phyloP scores from a whole-genome alignment of 2,888 invertebrate species.

The Plutella xylostella region DNA sequence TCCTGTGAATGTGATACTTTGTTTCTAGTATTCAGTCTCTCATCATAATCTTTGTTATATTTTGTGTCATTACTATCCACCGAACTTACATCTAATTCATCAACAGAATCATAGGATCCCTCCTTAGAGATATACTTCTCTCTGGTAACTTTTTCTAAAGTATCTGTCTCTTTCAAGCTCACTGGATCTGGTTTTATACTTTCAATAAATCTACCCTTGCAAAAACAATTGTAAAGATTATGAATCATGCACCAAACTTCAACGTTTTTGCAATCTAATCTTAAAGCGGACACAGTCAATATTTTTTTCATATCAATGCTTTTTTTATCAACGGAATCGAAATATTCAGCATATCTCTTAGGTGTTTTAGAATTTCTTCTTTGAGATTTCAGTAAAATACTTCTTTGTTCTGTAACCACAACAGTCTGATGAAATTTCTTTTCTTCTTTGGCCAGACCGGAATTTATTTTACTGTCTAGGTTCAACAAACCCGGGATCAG shows the following conservation, averaged over 20 bases:
- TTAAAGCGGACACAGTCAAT: conserved; percentile 30
- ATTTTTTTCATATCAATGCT: conserved; percentile 24
- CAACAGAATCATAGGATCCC: too few species aligned
- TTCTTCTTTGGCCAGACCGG: conserved; percentile 74
- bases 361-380: conserved; percentile 71
- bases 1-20: too few species aligned
- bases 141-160: too few species aligned
- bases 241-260: conserved; percentile 77
- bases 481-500: conserved; percentile 41
- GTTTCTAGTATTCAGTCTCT: not conserved
- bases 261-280: conserved; percentile 48
- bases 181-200: conserved; percentile 5
- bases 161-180: too few species aligned
- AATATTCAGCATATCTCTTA: conserved; percentile 71
- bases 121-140: too few species aligned
- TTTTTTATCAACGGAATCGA: conserved; percentile 37
- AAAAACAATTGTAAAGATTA: conserved; percentile 74
- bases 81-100: too few species aligned
- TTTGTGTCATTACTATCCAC: too few species aligned
- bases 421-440: conserved; percentile 80
- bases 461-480: conserved; percentile 61
- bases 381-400: conserved; percentile 71
- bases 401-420: conserved; percentile 73
- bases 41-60: not conserved
- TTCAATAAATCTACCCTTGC: conserved; percentile 56